These are phyloP conservation scores for Clarias batrachus DNA, from an alignment of 2,113 vertebrate species.

Conservation along the genomic window DNA sequence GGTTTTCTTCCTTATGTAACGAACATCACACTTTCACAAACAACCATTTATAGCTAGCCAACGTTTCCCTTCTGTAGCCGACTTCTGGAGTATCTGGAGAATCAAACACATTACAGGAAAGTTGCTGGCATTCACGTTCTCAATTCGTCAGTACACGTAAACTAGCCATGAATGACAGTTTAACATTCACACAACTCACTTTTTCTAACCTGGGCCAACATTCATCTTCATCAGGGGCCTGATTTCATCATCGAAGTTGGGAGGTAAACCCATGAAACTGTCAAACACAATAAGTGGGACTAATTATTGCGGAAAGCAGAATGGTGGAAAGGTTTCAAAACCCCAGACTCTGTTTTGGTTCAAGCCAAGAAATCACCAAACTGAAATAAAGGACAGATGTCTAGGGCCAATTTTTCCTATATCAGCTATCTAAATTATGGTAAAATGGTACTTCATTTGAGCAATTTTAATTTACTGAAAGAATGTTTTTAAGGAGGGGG, in stretches of 20 bases:
- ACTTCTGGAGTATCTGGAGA: background rate
- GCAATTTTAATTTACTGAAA: background rate
- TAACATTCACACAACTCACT: background rate
- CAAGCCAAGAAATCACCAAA: background rate
- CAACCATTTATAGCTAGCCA: background rate
- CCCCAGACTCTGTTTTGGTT: background rate
- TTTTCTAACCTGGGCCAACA: background rate
- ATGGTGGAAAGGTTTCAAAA: background rate
- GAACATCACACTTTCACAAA: background rate
- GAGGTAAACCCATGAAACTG: background rate
- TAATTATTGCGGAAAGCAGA: background rate
- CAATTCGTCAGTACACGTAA: background rate
- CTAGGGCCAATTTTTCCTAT: background rate
- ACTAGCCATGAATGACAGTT: background rate
- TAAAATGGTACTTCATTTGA: background rate
- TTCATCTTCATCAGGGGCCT: background rate
- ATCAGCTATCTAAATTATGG: background rate
- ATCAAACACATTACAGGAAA: background rate
- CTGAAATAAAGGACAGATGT: background rate
- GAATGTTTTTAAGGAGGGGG: background rate
- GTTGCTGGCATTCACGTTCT: background rate
- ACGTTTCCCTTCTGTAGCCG: background rate
- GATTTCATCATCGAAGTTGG: background rate
- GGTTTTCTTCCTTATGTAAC: background rate
- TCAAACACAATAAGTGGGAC: background rate